phyloP scores from a whole-genome alignment of 2,797 vertebrate species.

The Phaenicophaeus curvirostris region DNA sequence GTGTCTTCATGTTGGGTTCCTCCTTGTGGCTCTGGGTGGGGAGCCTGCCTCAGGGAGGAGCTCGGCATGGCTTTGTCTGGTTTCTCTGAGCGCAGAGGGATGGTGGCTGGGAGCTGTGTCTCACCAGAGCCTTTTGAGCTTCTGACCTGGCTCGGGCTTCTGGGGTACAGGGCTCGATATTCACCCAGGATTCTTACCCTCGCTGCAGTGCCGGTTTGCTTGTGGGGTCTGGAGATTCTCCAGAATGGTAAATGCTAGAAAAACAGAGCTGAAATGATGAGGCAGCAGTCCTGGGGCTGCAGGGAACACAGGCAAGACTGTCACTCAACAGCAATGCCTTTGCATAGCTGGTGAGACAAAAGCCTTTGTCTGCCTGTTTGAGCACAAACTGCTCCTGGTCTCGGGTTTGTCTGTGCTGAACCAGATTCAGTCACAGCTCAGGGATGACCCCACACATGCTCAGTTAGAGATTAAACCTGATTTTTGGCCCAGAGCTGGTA shows the following conservation, averaged over 20 bases:
- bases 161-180: not conserved
- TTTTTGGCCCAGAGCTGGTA: not conserved
- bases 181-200: not conserved
- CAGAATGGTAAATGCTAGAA: slow-evolving; percentile 12
- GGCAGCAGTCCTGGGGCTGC: not conserved
- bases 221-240: not conserved
- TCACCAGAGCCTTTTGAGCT: not conserved
- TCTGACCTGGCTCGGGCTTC: not conserved
- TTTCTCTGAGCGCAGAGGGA: not conserved
- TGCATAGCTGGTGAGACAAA: not conserved
- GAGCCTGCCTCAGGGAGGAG: not conserved
- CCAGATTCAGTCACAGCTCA: not conserved
- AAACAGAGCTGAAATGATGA: not conserved
- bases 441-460: not conserved
- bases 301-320: not conserved
- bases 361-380: slow-evolving; percentile 24
- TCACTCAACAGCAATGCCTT: not conserved
- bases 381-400: not conserved
- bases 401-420: not conserved
- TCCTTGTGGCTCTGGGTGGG: not conserved
- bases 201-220: not conserved
- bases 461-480: not conserved
- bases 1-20: not conserved
- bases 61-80: not conserved
- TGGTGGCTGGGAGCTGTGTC: fast-evolving